Conservation (phyloP, 2,113 vertebrate species). For the Anas platyrhynchos region DNA sequence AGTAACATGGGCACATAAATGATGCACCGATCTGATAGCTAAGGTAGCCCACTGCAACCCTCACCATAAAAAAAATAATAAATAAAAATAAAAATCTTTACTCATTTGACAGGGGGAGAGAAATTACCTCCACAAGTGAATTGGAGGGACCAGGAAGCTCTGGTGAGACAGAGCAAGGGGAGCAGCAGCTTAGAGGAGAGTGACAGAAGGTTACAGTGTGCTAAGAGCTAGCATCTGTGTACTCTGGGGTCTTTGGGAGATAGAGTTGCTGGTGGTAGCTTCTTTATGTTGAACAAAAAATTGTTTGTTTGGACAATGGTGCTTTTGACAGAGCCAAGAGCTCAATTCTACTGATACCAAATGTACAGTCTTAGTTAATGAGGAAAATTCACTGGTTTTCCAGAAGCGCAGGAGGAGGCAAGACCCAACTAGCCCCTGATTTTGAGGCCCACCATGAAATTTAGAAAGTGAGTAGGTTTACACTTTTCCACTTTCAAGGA, state of each 20-base stretch:
- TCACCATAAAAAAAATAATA: not conserved
- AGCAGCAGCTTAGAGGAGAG: not conserved
- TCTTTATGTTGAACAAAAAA: not conserved
- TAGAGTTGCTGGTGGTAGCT: not conserved
- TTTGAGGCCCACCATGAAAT: not conserved
- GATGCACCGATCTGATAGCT: not conserved
- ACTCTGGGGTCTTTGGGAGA: not conserved
- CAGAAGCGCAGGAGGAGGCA: not conserved
- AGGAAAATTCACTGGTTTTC: not conserved
- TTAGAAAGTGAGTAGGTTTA: not conserved
- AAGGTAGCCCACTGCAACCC: not conserved
- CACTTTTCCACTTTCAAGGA: not conserved
- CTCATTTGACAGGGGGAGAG: not conserved
- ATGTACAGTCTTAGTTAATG: rapidly evolving
- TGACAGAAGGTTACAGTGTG: not conserved
- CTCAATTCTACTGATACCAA: not conserved
- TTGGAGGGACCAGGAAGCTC: not conserved
- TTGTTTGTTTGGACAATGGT: not conserved
- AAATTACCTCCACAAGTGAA: not conserved
- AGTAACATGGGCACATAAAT: not conserved
- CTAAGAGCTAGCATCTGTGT: not conserved
- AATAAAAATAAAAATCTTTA: not conserved
- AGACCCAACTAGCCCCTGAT: not conserved
- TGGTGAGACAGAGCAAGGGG: not conserved
- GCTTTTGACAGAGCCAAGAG: not conserved